phyloP scores from a whole-genome alignment of 2,888 invertebrate species.

The Cepaea hortensis region DNA sequence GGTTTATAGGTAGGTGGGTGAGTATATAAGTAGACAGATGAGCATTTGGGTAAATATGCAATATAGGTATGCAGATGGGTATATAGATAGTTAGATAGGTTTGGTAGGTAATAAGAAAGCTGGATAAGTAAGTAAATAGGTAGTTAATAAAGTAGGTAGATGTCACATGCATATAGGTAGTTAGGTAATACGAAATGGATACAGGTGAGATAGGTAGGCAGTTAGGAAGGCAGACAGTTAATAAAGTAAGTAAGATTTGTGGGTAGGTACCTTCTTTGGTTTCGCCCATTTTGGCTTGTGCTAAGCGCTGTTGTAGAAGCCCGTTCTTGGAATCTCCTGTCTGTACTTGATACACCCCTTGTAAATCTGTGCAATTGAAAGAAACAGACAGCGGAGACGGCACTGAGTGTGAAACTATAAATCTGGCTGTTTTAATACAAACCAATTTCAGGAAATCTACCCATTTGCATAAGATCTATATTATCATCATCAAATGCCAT shows the following conservation, averaged over 20 bases:
- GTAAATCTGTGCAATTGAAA: slow-evolving; percentile 8
- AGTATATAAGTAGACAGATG: not conserved
- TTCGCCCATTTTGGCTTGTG: not conserved
- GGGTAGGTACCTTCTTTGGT: slow-evolving; percentile 10
- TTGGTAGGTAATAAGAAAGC: not conserved
- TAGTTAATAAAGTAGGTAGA: too few relatives aligned
- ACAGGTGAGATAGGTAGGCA: not conserved
- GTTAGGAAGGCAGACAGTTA: not conserved
- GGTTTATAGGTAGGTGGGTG: not conserved
- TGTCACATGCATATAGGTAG: too few relatives aligned
- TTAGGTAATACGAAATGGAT: too few relatives aligned
- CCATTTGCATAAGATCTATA: too few relatives aligned
- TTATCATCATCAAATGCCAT: too few relatives aligned
- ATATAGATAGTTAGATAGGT: not conserved
- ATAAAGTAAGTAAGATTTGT: not conserved
- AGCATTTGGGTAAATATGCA: not conserved
- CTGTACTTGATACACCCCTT: slow-evolving; percentile 32
- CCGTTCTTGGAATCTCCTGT: slow-evolving; percentile 12
- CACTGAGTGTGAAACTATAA: not conserved
- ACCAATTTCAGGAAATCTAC: too few relatives aligned
- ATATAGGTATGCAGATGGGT: not conserved
- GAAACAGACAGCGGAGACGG: not conserved
- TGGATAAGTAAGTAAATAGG: not conserved
- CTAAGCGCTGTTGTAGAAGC: not conserved
- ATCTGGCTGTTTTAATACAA: too few relatives aligned